Conservation (phyloP, 2,113 vertebrate genomes). For the Mesitornis unicolor region DNA sequence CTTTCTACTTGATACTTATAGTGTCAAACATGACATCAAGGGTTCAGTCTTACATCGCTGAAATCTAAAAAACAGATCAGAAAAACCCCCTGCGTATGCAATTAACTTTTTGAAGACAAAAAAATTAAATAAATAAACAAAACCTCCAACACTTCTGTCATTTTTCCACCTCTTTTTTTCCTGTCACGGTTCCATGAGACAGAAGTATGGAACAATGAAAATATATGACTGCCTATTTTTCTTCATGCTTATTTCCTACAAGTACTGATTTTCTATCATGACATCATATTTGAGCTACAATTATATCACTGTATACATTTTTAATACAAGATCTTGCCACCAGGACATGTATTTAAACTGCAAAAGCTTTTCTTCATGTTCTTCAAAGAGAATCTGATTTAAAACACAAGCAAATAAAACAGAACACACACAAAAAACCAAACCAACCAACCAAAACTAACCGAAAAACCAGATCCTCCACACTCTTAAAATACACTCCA, state of each 20-base stretch:
- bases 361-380: neutral
- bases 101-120: neutral
- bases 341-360: rapidly evolving
- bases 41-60: neutral
- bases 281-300: neutral
- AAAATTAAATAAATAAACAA: neutral
- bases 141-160: neutral
- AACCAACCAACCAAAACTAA: too few species aligned
- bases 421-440: neutral
- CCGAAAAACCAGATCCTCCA: rapidly evolving
- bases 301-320: neutral
- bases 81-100: rapidly evolving
- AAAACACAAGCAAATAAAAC: neutral
- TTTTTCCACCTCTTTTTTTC: neutral
- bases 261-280: neutral
- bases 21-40: neutral
- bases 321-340: neutral
- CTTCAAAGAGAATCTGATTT: neutral
- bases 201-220: neutral
- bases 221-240: neutral
- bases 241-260: neutral
- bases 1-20: conserved; percentile 19
- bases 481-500: neutral
- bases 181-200: neutral
- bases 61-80: neutral